phyloP scores from a whole-genome alignment of 2,113 vertebrate genomes.

The Amia ocellicauda region DNA sequence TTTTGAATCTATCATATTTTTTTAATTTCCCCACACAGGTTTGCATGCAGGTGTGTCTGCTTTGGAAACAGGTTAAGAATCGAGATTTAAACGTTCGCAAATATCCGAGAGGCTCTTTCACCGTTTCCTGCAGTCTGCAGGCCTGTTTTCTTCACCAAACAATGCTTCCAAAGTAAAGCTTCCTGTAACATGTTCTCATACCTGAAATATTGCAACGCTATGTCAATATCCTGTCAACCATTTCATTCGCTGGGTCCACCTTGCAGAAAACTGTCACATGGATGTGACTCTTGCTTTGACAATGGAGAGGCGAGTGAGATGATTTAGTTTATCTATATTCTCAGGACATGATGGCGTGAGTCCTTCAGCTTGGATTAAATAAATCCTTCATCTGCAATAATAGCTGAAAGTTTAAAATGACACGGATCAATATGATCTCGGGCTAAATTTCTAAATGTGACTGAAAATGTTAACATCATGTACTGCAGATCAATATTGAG shows the following conservation, averaged over 20 bases:
- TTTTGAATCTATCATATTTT: too few relatives aligned
- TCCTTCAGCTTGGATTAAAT: slow-evolving; percentile 83
- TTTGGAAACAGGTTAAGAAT: too few relatives aligned
- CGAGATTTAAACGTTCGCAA: too few relatives aligned
- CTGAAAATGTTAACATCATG: slow-evolving; percentile 88
- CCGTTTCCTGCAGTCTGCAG: too few relatives aligned
- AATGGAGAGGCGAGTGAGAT: slow-evolving; percentile 58
- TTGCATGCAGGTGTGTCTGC: too few relatives aligned
- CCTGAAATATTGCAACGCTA: slow-evolving; percentile 46
- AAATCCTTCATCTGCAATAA: slow-evolving; percentile 77
- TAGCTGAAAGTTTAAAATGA: slow-evolving; percentile 94
- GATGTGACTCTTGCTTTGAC: slow-evolving; percentile 77
- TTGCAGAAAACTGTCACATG: slow-evolving; percentile 74
- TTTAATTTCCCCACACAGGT: too few relatives aligned
- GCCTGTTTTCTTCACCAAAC: too few relatives aligned
- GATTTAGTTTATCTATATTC: slow-evolving; percentile 63
- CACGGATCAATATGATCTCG: slow-evolving; percentile 90
- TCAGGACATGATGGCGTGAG: slow-evolving; percentile 56
- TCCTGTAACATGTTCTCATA: slow-evolving; percentile 33
- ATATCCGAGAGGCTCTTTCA: too few relatives aligned
- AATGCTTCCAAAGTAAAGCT: slow-evolving; percentile 9
- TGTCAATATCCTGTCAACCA: slow-evolving; percentile 53
- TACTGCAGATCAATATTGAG: slow-evolving; percentile 88
- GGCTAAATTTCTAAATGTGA: slow-evolving; percentile 87
- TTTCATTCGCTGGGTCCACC: slow-evolving; percentile 61